Base-by-base conservation (phyloP, 2,888 invertebrate species). In the Lordiphosa andalusiaca region DNA sequence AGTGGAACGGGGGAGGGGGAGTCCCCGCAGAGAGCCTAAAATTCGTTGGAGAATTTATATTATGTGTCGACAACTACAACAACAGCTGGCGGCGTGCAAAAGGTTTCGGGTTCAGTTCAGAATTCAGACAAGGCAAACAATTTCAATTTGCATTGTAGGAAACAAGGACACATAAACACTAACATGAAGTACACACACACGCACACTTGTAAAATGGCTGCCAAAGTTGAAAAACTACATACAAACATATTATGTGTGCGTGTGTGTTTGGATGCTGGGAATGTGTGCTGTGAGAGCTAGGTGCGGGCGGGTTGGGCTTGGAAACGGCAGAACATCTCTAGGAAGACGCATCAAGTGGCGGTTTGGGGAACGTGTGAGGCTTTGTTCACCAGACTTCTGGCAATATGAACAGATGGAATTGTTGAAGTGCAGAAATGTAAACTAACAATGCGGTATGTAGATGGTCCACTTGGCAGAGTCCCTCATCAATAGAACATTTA, bases 121-220 rank as follows among this genome's bases (percentile, higher is more conserved):
- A 72, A 73, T 67, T 67, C 59, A 80, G 83, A 75, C 77, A 83
- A 76, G 71, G 81, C 77, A 77, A 77, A 83, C 84, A 77, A 83
- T 77, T 77, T 77, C 84, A 77, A 83, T 77, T 77, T 83, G 84
- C 80, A 77, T 77, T 35, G 81, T 83, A 54, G 68, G 58, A 56
- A 74, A 71, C 72, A 73, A 73, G 72, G 74, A 53, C 53, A 47
- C 39, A 39, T 35, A 21, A 21, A 37, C 23, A 16, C 38, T 37
- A 39, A 16, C 16, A 25, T 13, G 23, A 30, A 21, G 59, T 61
- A 62, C 25, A 44, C 33, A n/a, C 9, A 51, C 47, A 33, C 53
- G 47, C 38, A 55, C 12, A 37, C 21, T 59, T 54, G 60, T 56
- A 56, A 69, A 73, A 71, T 67, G 71, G 64, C 71, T 62, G 72